Evolutionary conservation across 2,888 invertebrate species (phyloP).

Genomic region (Orthosia incerta): DNA sequence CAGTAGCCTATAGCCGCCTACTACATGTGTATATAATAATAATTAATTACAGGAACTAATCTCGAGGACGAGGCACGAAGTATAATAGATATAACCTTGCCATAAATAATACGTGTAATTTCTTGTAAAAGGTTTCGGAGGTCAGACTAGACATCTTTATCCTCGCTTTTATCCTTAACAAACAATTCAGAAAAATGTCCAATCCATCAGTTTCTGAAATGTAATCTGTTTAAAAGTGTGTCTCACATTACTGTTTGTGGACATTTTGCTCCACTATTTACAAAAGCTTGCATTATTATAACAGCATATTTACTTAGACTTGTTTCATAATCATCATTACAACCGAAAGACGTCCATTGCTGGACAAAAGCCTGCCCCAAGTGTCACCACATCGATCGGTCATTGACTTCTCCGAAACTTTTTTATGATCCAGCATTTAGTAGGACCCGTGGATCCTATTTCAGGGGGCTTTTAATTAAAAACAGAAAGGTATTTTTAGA

Average conservation of each 20-base stretch:
- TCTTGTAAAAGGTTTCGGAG: slow-evolving; percentile 15
- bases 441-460: too few relatives aligned
- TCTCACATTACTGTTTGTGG: not conserved
- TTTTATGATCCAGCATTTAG: not conserved
- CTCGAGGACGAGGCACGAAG: too few relatives aligned
- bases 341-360: too few relatives aligned
- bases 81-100: not conserved
- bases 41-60: too few relatives aligned
- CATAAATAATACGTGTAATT: not conserved
- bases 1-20: too few relatives aligned
- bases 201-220: slow-evolving; percentile 14
- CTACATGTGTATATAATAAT: too few relatives aligned
- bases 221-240: slow-evolving; percentile 8
- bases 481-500: too few relatives aligned
- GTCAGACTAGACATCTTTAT: not conserved
- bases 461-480: too few relatives aligned
- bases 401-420: not conserved
- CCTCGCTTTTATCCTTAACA: slow-evolving; percentile 10
- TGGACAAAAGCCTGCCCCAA: too few relatives aligned
- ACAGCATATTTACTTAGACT: not conserved
- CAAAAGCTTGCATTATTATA: not conserved
- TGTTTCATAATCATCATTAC: not conserved
- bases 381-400: too few relatives aligned
- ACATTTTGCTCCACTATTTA: not conserved
- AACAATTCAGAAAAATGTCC: slow-evolving; percentile 11